Evolutionary conservation across 2,888 invertebrate species (phyloP).

Genomic region (Baronia brevicornis): DNA sequence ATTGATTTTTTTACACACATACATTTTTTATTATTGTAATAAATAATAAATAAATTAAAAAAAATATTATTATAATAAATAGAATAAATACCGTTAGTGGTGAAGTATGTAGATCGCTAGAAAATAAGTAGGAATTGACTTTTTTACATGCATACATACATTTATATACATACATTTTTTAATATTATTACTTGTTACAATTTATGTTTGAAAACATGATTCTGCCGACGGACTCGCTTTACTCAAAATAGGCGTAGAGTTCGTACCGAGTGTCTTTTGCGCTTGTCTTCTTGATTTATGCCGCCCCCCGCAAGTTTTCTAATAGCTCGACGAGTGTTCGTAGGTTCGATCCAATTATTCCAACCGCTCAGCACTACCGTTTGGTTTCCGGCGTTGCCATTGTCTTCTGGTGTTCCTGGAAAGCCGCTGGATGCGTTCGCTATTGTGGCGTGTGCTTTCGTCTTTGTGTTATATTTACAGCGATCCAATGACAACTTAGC

Average conservation of each 20-base stretch:
- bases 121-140: too few species aligned
- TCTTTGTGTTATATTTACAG: constrained; percentile 10
- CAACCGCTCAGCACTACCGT: constrained; percentile 31
- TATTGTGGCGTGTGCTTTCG: constrained; percentile 10
- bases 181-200: too few species aligned
- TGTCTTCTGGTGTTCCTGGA: constrained; percentile 39
- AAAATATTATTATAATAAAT: too few species aligned
- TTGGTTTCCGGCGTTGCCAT: constrained; percentile 44
- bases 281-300: constrained; percentile 34
- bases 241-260: constrained; percentile 9
- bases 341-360: constrained; percentile 2
- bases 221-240: too few species aligned
- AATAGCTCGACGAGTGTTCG: constrained; percentile 1
- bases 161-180: too few species aligned
- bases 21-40: too few species aligned
- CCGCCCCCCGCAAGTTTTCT: constrained; percentile 27
- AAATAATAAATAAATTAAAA: too few species aligned
- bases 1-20: too few species aligned
- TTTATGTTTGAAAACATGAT: too few species aligned
- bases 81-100: too few species aligned
- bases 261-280: constrained; percentile 8
- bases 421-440: constrained; percentile 25
- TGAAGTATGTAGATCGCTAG: too few species aligned
- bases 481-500: neutral
- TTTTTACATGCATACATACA: too few species aligned